Percentiles rank a stretch among this genome's conserved stretches.
phyloP scores from a whole-genome alignment of 2,888 invertebrate genomes.

The Mesochorus sp. region DNA sequence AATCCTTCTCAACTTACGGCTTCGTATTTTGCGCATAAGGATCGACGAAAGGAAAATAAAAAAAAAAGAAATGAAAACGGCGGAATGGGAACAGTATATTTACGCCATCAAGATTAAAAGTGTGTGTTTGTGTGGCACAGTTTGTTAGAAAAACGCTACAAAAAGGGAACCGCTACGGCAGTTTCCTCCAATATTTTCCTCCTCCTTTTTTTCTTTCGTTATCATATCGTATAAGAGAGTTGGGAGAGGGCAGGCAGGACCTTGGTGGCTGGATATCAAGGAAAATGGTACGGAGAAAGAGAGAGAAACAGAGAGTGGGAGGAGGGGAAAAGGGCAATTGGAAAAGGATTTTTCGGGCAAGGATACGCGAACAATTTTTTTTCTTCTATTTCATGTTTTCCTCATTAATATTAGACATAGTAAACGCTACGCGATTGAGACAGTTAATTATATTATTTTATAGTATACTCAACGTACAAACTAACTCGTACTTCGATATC shows the following conservation, averaged over 20 bases:
- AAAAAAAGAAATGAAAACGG: not conserved
- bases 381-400: conserved; percentile 30
- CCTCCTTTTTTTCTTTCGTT: conserved; percentile 21
- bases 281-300: conserved; percentile 1
- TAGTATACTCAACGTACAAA: conserved; percentile 71
- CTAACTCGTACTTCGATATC: conserved; percentile 67
- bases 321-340: conserved; percentile 10
- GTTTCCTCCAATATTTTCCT: conserved; percentile 56
- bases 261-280: too few relatives aligned
- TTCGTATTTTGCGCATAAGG: conserved; percentile 50
- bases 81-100: conserved; percentile 11
- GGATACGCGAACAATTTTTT: conserved; percentile 39
- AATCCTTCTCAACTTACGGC: not conserved
- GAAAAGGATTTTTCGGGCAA: conserved; percentile 1
- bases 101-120: conserved; percentile 55
- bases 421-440: conserved; percentile 72
- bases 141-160: conserved; percentile 69
- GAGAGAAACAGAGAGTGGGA: conserved; percentile 9
- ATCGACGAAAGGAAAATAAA: not conserved
- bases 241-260: conserved; percentile 12
- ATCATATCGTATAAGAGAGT: conserved; percentile 29
- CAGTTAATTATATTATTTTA: conserved; percentile 69
- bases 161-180: conserved; percentile 66
- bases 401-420: conserved; percentile 68
- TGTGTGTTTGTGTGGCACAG: conserved; percentile 53